These are phyloP conservation scores for Melanotaenia boesemani DNA, from an alignment of 2,797 vertebrate genomes.

Conservation along the genomic window DNA sequence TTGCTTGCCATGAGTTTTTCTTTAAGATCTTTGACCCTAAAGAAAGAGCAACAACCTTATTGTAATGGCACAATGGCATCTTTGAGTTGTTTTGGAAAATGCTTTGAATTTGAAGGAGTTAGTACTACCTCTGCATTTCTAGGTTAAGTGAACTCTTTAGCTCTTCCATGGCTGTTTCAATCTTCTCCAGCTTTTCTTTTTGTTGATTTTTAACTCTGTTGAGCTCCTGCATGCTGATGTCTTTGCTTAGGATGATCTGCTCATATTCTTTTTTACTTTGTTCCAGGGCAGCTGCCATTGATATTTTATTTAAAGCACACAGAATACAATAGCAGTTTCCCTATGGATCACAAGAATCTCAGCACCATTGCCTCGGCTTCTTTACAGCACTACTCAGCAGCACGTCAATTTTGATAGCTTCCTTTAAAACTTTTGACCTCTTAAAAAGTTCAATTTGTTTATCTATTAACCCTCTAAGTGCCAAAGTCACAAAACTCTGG, in stretches of 20 bases:
- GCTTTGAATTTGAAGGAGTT: background rate
- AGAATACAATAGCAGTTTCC: background rate
- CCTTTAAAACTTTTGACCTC: background rate
- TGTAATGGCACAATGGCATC: background rate
- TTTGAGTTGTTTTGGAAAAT: background rate
- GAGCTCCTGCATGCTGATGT: slow-evolving; percentile 83
- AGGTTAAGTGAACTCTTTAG: slow-evolving; percentile 81
- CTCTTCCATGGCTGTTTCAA: slow-evolving; percentile 75
- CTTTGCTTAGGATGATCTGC: slow-evolving; percentile 84
- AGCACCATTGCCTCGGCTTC: too few relatives aligned
- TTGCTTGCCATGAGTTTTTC: slow-evolving; percentile 70
- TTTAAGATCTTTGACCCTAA: slow-evolving; percentile 83
- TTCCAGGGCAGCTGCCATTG: slow-evolving; percentile 80
- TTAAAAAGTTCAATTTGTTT: background rate
- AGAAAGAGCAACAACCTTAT: slow-evolving; percentile 50
- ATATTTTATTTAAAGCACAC: background rate
- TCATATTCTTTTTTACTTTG: slow-evolving; percentile 76
- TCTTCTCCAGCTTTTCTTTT: slow-evolving; percentile 76
- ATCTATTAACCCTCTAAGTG: background rate
- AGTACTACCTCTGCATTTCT: slow-evolving; percentile 85
- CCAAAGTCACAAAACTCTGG: too few relatives aligned
- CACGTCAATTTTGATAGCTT: background rate
- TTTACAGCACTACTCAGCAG: background rate
- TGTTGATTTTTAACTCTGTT: slow-evolving; percentile 78
- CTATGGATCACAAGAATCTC: background rate